Base-by-base conservation (phyloP, 2,797 vertebrate genomes). In the Adrianichthys oophorus region DNA sequence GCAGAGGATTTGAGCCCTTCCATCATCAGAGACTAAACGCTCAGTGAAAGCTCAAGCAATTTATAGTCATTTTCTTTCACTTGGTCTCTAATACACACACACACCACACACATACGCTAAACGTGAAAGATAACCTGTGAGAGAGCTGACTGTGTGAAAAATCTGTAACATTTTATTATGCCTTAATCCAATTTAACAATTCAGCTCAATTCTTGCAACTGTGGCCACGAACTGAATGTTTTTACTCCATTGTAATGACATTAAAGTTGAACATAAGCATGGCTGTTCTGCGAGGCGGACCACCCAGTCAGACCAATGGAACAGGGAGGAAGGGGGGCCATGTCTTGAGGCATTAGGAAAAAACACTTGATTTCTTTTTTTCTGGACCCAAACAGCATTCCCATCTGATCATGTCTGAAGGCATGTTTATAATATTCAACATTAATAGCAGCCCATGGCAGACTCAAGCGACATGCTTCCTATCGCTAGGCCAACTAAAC, bases 341-440 rank as follows among this genome's bases (percentile, higher is more conserved):
- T 80, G 90, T 92, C 91, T 86, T 51, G 68, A 80, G 78, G 80
- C 86, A 92, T 91, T 90, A 90, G 70, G 80, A 89, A 87, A 91
- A 88, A 68, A 84, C 78, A 84, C 76, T 85, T 83, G 87, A 91
- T 85, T 91, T 87, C 78, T 90, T 90, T 91, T 87, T 90, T 89
- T 89, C 82, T 82, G 72, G 78, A 82, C 85, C 85, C 87, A 84
- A 91, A 91, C 84, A 80, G 79, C 79, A 84, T 87, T 90, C 87
- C 85, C 86, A 90, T 92, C 87, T 90, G 88, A 92, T 90, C 83
- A 87, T 68, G 85, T 86, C 89, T 90, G 82, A 88, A 85, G 67
- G 76, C 80, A 88, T 90, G 90, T 90, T 92, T 93, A 90, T 89
- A 89, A 90, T 91, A 88, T 84, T 89, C 87, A 85, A 91, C 87